Conservation (phyloP, 2,797 vertebrate species). For the Pterois miles region DNA sequence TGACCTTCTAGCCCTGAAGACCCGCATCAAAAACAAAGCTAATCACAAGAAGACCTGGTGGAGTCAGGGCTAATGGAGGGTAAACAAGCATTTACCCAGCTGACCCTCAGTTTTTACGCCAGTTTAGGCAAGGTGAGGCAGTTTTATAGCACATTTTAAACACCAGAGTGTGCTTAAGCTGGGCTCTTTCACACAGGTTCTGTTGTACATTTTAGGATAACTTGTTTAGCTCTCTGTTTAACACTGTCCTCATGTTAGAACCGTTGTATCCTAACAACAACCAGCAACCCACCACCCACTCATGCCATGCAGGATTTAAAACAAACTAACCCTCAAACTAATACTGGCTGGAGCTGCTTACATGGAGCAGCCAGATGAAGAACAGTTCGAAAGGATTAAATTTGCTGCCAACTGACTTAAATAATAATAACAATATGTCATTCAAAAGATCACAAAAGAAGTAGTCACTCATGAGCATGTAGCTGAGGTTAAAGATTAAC, state of each 20-base stretch:
- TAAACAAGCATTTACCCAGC: not conserved
- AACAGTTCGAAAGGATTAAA: not conserved
- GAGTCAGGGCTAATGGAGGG: not conserved
- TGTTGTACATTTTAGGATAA: not conserved
- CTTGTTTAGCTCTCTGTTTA: not conserved
- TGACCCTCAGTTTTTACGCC: not conserved
- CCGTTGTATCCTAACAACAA: not conserved
- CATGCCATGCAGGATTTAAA: not conserved
- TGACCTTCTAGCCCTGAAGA: constrained; percentile 84
- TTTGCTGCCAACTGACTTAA: not conserved
- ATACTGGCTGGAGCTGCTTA: accelerated
- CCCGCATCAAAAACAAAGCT: constrained; percentile 67
- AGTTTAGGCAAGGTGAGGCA: not conserved
- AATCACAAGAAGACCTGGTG: constrained; percentile 17
- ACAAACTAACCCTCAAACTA: not conserved
- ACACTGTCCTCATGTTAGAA: not conserved
- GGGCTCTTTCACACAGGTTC: not conserved
- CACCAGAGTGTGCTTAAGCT: not conserved
- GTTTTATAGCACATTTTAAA: not conserved
- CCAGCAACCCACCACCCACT: not conserved
- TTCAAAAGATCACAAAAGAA: not conserved
- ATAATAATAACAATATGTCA: not conserved
- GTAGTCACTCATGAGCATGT: not conserved
- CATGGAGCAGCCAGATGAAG: not conserved
- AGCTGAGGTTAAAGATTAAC: not conserved